These are phyloP conservation scores for Cydia strobilella DNA, from an alignment of 1,140 invertebrate genomes.

Conservation along the genomic window DNA sequence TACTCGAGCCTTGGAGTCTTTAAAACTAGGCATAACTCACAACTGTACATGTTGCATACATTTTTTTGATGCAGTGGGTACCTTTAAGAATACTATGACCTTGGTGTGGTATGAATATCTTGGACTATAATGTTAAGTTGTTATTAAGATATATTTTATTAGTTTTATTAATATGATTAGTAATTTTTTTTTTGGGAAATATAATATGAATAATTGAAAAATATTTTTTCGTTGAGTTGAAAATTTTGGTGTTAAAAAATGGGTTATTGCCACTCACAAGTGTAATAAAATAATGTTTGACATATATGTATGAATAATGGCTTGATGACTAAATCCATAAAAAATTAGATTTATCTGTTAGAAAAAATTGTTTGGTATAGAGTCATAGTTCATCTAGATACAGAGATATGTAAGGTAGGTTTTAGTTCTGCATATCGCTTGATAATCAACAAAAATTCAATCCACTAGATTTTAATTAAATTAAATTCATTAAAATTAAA, in stretches of 20 bases:
- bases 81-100: too few relatives aligned
- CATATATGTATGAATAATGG: not conserved
- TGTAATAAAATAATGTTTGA: slow-evolving; percentile 5
- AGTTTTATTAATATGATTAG: slow-evolving; percentile 10
- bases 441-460: not conserved
- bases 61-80: too few relatives aligned
- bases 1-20: too few relatives aligned
- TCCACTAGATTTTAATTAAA: not conserved
- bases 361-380: not conserved
- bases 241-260: slow-evolving; percentile 15
- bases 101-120: not conserved
- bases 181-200: not conserved
- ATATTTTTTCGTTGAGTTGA: not conserved
- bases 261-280: not conserved
- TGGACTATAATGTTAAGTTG: slow-evolving; percentile 7
- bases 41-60: too few relatives aligned
- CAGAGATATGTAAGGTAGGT: not conserved
- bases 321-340: not conserved
- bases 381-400: not conserved
- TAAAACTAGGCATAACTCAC: too few relatives aligned
- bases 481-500: too few relatives aligned
- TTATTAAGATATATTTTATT: slow-evolving; percentile 19
- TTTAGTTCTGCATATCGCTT: too few relatives aligned
- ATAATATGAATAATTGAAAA: not conserved
- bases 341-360: not conserved